Evolutionary conservation across 2,888 invertebrate species (phyloP).

Genomic region (Mycalesis mineus): DNA sequence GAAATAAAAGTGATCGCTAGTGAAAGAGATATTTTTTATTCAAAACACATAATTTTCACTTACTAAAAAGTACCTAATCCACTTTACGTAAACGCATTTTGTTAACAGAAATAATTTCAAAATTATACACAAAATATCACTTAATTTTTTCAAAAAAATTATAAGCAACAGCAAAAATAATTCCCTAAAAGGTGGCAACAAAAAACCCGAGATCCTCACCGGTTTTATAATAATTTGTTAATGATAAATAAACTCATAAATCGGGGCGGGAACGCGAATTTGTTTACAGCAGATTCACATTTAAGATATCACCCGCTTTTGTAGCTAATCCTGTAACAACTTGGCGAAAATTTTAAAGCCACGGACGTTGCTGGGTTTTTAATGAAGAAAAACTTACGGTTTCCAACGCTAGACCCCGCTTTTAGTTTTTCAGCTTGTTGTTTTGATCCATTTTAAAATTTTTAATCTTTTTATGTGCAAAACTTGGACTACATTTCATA

Average conservation of each 20-base stretch:
- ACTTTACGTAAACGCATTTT: too few relatives aligned
- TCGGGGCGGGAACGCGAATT: conserved; percentile 70
- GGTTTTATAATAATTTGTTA: conserved; percentile 79
- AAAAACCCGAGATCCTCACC: conserved; percentile 58
- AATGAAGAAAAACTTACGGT: conserved; percentile 61
- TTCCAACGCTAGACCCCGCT: conserved; percentile 5
- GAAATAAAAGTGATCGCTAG: too few relatives aligned
- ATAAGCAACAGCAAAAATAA: conserved; percentile 6
- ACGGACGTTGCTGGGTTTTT: conserved; percentile 47
- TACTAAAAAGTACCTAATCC: too few relatives aligned
- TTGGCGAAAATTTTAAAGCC: conserved; percentile 74
- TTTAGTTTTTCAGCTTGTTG: conserved; percentile 13
- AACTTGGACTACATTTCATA: neutral
- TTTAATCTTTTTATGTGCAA: neutral
- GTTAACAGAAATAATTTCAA: neutral
- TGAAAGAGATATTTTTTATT: too few relatives aligned
- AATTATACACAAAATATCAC: neutral
- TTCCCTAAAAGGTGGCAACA: conserved; percentile 33
- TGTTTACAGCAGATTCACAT: conserved; percentile 77
- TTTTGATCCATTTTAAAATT: conserved; percentile 11
- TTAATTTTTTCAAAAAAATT: conserved; percentile 18
- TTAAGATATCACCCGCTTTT: conserved; percentile 75
- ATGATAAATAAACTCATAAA: conserved; percentile 80
- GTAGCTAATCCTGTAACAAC: conserved; percentile 77
- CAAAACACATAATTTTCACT: too few relatives aligned